Percentiles rank a stretch among this genome's conserved stretches.
Conservation (phyloP, 1,140 invertebrate genomes). For the Drosophila micromelanica region DNA sequence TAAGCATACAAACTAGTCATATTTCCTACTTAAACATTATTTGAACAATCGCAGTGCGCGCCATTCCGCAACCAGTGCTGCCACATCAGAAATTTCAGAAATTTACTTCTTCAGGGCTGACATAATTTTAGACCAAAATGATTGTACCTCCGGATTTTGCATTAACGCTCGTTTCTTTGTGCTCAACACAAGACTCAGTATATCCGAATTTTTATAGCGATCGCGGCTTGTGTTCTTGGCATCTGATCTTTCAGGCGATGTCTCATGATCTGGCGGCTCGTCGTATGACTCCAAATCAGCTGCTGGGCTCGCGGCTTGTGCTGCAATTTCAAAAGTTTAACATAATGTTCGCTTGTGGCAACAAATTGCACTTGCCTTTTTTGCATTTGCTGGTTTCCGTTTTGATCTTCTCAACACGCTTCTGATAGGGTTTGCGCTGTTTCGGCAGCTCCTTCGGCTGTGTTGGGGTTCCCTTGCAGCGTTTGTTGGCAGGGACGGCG, state of each 20-base stretch:
- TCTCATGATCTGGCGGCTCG: constrained; percentile 53
- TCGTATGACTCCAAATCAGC: constrained; percentile 48
- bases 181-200: constrained; percentile 72
- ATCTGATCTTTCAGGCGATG: constrained; percentile 51
- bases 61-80: not conserved
- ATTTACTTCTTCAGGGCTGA: constrained; percentile 48
- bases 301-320: constrained; percentile 38
- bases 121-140: constrained; percentile 66
- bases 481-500: constrained; percentile 12
- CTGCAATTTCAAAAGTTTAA: constrained; percentile 2
- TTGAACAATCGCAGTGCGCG: not conserved
- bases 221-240: constrained; percentile 50
- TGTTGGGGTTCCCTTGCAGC: constrained; percentile 35
- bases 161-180: constrained; percentile 71
- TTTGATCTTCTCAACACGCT: constrained; percentile 67
- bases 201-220: constrained; percentile 72
- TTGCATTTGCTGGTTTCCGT: constrained; percentile 49
- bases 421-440: constrained; percentile 73
- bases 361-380: constrained; percentile 23
- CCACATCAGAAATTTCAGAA: not conserved
- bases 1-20: not conserved
- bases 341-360: not conserved
- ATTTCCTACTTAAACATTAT: not conserved
- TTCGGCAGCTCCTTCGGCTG: constrained; percentile 57
- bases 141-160: constrained; percentile 73